Conservation (phyloP, 2,888 invertebrate species). For the Tubulanus polymorphus region DNA sequence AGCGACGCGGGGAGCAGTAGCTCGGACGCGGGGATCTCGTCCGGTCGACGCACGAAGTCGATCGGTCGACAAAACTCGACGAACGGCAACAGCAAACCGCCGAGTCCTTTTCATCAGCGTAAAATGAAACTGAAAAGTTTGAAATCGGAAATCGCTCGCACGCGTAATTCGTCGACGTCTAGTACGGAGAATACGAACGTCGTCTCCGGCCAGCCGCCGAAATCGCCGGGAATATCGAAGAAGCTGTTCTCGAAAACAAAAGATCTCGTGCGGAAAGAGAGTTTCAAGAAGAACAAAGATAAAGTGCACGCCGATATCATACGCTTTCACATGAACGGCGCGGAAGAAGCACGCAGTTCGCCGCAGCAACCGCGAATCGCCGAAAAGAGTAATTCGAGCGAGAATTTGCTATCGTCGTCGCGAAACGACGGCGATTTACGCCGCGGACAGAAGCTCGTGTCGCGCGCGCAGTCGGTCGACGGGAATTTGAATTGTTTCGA, state of each 20-base stretch:
- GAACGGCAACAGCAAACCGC: background rate
- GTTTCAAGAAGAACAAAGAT: constrained; percentile 35
- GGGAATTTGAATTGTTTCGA: constrained; percentile 20
- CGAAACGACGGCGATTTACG: too few relatives aligned
- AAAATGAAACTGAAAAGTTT: background rate
- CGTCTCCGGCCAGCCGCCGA: background rate
- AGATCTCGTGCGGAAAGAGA: constrained; percentile 34
- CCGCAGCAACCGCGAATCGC: background rate
- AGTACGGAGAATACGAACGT: background rate
- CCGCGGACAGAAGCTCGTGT: constrained; percentile 3
- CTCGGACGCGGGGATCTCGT: background rate
- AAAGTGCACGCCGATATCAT: constrained; percentile 38
- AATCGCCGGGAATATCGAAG: background rate
- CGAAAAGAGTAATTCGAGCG: constrained; percentile 8
- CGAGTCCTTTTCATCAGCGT: background rate
- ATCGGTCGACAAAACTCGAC: background rate
- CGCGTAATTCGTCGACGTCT: background rate
- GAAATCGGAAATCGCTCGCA: background rate
- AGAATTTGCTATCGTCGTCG: constrained; percentile 20
- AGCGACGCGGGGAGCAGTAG: background rate
- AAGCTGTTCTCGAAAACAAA: constrained; percentile 14
- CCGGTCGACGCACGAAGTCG: background rate
- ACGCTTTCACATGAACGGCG: constrained; percentile 28
- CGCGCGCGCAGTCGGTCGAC: constrained; percentile 12
- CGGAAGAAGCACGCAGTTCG: constrained; percentile 10